Evolutionary conservation across 2,888 invertebrate species (phyloP).

Genomic region (Heliconius erato): DNA sequence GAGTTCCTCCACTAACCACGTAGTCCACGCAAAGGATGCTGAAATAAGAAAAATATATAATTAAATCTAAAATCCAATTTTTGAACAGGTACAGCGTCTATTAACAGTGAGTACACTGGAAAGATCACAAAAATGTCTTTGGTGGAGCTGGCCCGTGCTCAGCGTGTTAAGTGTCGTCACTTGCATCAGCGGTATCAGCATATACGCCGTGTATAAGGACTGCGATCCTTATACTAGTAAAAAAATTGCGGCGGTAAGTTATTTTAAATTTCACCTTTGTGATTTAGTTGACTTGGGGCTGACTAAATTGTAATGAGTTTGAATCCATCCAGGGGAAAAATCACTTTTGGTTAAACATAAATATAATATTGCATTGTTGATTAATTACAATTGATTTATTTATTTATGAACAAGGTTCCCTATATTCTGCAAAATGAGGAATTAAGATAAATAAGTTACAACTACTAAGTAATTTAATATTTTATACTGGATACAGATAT

Average conservation of each 20-base stretch:
- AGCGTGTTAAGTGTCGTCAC: slow-evolving; percentile 90
- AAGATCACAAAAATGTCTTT: slow-evolving; percentile 90
- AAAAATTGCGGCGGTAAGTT: slow-evolving; percentile 85
- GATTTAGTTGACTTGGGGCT: background rate
- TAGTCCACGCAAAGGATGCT: too few relatives aligned
- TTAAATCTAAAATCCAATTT: background rate
- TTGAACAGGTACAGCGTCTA: slow-evolving; percentile 87
- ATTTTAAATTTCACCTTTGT: background rate
- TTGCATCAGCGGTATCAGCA: slow-evolving; percentile 91
- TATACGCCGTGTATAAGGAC: slow-evolving; percentile 92
- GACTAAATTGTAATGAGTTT: background rate
- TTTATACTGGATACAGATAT: background rate
- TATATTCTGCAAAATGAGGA: background rate
- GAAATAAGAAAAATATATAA: too few relatives aligned
- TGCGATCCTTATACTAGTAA: slow-evolving; percentile 91
- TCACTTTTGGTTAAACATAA: background rate
- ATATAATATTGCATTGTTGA: background rate
- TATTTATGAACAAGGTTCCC: background rate
- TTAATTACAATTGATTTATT: background rate
- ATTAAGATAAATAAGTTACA: background rate
- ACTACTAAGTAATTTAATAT: background rate
- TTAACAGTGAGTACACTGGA: slow-evolving; percentile 89
- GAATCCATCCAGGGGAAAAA: background rate
- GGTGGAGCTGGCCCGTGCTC: slow-evolving; percentile 93
- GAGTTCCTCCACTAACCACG: too few relatives aligned